Conservation (phyloP, 2,113 vertebrate genomes). For the Silurus meridionalis region DNA sequence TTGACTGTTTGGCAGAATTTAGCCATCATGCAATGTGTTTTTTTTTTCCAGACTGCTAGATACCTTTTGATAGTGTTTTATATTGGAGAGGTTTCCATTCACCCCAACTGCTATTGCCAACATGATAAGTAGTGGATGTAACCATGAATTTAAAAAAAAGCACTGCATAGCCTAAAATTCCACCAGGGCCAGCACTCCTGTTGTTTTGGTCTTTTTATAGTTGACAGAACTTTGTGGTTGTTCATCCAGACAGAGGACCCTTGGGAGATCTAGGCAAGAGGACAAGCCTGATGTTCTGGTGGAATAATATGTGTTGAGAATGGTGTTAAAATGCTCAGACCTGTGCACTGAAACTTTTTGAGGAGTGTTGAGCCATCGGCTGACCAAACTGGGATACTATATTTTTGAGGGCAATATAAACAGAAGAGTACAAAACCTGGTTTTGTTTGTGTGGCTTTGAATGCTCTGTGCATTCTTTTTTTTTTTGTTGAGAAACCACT, state of each 20-base stretch:
- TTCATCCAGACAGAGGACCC: not conserved
- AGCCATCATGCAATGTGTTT: not conserved
- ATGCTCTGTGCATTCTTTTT: not conserved
- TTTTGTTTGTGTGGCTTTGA: not conserved
- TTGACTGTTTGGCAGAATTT: not conserved
- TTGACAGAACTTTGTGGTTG: not conserved
- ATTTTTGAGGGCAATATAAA: conserved; percentile 1
- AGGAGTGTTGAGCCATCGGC: not conserved
- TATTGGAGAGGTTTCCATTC: not conserved
- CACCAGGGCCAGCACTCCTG: not conserved
- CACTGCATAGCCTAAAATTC: not conserved
- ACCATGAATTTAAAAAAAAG: not conserved
- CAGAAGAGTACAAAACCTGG: not conserved
- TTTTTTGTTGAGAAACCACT: not conserved
- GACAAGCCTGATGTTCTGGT: not conserved
- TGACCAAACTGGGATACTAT: not conserved
- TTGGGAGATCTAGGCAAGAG: not conserved
- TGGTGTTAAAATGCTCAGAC: not conserved
- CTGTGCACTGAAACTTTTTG: not conserved
- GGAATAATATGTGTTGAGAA: not conserved
- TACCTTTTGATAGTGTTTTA: not conserved
- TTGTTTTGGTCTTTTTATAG: conserved; percentile 5
- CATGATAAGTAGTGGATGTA: not conserved
- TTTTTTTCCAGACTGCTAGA: not conserved
- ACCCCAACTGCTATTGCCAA: not conserved